Conservation (phyloP, 2,113 vertebrate genomes). For the Cnemophilus loriae region DNA sequence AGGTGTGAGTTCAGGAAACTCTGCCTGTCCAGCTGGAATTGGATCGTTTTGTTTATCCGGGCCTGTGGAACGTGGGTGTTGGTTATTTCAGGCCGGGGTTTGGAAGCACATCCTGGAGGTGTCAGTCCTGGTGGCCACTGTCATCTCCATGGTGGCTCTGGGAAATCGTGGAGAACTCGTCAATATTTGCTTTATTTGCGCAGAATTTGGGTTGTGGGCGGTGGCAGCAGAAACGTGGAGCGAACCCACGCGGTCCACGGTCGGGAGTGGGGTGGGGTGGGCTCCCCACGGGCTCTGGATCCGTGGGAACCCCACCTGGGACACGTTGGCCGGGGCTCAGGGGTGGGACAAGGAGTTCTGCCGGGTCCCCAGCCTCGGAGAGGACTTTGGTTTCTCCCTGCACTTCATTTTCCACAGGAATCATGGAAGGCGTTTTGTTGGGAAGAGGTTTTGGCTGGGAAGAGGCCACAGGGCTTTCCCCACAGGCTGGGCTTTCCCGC, state of each 20-base stretch:
- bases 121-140: background rate
- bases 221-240: rapidly evolving
- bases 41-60: background rate
- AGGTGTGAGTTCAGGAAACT: background rate
- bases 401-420: background rate
- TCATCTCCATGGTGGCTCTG: background rate
- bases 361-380: rapidly evolving
- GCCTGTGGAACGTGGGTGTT: rapidly evolving
- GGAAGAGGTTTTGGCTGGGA: background rate
- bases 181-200: background rate
- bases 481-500: background rate
- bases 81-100: background rate
- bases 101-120: background rate
- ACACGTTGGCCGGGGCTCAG: rapidly evolving
- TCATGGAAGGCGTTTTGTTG: rapidly evolving
- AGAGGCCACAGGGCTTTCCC: background rate
- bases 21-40: background rate
- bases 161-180: rapidly evolving
- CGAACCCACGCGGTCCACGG: rapidly evolving
- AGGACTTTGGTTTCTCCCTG: background rate
- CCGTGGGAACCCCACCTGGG: background rate
- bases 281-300: background rate
- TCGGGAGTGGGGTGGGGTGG: rapidly evolving
- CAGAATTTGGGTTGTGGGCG: background rate
- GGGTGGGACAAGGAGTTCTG: background rate